phyloP scores from a whole-genome alignment of 2,113 vertebrate species.

The Dasyornis broadbenti region DNA sequence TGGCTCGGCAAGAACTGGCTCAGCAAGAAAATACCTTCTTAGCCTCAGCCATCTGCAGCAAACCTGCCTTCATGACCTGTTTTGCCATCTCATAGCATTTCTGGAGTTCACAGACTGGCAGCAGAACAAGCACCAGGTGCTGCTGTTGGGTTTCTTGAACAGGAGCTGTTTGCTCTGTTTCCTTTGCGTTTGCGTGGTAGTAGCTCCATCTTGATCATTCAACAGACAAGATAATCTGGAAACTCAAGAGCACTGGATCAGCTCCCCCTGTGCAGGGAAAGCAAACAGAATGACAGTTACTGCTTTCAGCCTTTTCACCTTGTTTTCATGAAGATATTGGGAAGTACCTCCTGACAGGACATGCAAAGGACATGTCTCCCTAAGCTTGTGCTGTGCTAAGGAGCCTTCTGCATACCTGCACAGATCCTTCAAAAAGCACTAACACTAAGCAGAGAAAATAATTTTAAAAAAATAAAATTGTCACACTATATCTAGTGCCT shows the following conservation, averaged over 20 bases:
- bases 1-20: neutral
- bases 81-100: neutral
- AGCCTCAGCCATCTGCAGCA: neutral
- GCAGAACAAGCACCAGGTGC: neutral
- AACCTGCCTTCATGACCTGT: neutral
- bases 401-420: neutral
- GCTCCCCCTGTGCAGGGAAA: neutral
- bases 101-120: neutral
- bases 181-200: rapidly evolving
- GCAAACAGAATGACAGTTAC: neutral
- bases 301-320: neutral
- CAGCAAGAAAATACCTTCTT: neutral
- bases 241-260: neutral
- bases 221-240: neutral
- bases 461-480: too few relatives aligned
- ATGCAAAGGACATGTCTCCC: neutral
- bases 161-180: neutral
- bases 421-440: neutral
- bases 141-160: neutral
- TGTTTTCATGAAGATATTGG: neutral
- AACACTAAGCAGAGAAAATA: neutral
- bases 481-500: neutral
- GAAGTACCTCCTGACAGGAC: neutral
- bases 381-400: neutral
- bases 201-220: neutral